Evolutionary conservation across 1,140 invertebrate genomes (phyloP).

Genomic region (Drosophila guanche): DNA sequence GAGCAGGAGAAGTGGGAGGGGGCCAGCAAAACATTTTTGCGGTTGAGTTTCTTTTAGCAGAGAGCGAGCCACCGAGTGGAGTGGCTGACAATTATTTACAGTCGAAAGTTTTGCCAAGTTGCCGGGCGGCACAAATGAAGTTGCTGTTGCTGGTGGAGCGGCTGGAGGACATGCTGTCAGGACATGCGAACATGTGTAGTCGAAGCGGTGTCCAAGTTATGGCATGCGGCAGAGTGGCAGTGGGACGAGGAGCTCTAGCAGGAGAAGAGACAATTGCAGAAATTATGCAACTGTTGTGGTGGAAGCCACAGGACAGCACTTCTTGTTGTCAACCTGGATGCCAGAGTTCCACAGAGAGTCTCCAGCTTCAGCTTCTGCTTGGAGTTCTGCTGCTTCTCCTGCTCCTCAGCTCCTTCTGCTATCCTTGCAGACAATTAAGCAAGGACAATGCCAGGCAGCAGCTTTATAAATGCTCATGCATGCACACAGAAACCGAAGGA

Average conservation of each 20-base stretch:
- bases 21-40: constrained; percentile 61
- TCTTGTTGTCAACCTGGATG: constrained; percentile 50
- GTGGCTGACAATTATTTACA: constrained; percentile 77
- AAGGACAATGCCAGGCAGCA: constrained; percentile 65
- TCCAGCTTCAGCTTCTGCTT: constrained; percentile 14
- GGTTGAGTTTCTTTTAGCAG: constrained; percentile 56
- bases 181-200: constrained; percentile 44
- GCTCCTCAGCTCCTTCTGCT: constrained; percentile 30
- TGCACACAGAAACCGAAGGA: constrained; percentile 22
- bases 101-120: constrained; percentile 74
- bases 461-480: constrained; percentile 56
- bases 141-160: constrained; percentile 42
- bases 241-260: background rate
- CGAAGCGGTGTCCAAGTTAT: constrained; percentile 21
- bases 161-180: constrained; percentile 28
- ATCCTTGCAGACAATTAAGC: constrained; percentile 80
- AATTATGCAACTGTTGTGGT: constrained; percentile 68
- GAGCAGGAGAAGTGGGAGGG: background rate
- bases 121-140: constrained; percentile 66
- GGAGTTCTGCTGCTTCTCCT: constrained; percentile 6
- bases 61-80: constrained; percentile 8
- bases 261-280: constrained; percentile 44
- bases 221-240: background rate
- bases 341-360: constrained; percentile 12
- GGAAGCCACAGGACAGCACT: constrained; percentile 37